Evolutionary conservation across 1,140 invertebrate genomes (phyloP).

Genomic region (Brachionus rubens): DNA sequence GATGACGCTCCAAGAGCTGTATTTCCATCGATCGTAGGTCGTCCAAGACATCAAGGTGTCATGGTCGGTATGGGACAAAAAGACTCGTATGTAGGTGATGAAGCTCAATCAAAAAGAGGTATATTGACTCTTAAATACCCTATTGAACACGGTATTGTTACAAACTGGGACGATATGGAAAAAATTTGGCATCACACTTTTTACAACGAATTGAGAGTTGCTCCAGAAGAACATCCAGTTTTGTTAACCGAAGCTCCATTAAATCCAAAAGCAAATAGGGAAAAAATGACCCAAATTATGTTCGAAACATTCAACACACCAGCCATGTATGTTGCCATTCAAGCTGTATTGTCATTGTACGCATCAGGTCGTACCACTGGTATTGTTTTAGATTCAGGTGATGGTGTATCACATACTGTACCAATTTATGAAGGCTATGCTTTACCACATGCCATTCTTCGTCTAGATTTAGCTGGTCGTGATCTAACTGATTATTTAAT

Average conservation of each 20-base stretch:
- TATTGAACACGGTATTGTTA: conserved; percentile 49
- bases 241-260: conserved; percentile 48
- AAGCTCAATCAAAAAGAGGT: conserved; percentile 49
- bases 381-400: conserved; percentile 84
- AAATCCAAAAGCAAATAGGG: conserved; percentile 48
- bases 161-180: conserved; percentile 51
- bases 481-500: conserved; percentile 93
- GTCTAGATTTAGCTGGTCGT: conserved; percentile 84
- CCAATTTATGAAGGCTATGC: conserved; percentile 84
- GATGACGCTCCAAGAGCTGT: conserved; percentile 82
- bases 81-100: conserved; percentile 85
- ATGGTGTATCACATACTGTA: conserved; percentile 90
- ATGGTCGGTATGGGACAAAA: conserved; percentile 95
- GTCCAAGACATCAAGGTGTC: conserved; percentile 76
- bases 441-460: conserved; percentile 75
- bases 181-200: no score
- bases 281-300: conserved; percentile 50
- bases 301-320: conserved; percentile 53
- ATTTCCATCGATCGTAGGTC: conserved; percentile 79
- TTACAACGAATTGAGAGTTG: no score
- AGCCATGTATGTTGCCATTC: conserved; percentile 71
- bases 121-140: conserved; percentile 49
- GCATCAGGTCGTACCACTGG: conserved; percentile 90
- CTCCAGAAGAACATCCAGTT: no score
- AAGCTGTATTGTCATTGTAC: conserved; percentile 84